These are phyloP conservation scores for Varanus komodoensis DNA, from an alignment of 2,113 vertebrate species.

Conservation along the genomic window DNA sequence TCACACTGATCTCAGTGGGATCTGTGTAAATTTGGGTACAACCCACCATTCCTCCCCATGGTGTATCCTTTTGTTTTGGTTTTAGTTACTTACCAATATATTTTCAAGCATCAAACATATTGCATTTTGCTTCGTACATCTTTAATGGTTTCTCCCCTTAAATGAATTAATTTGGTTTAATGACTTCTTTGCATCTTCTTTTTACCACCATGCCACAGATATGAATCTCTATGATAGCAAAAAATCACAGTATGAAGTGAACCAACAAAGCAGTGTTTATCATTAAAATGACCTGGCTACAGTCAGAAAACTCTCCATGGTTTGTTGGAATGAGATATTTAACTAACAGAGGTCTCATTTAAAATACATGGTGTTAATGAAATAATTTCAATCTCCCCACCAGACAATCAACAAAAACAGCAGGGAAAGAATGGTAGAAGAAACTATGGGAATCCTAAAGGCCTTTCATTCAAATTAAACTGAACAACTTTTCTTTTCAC, in stretches of 20 bases:
- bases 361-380: conserved; percentile 53
- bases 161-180: conserved; percentile 57
- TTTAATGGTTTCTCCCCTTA: conserved; percentile 37
- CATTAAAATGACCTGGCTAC: conserved; percentile 42
- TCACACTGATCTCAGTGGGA: not conserved
- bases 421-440: conserved; percentile 15
- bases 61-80: conserved; percentile 25
- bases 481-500: conserved; percentile 38
- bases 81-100: conserved; percentile 46
- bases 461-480: conserved; percentile 44
- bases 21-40: not conserved
- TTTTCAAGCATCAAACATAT: conserved; percentile 45
- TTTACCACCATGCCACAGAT: conserved; percentile 41
- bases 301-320: conserved; percentile 36
- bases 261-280: conserved; percentile 32
- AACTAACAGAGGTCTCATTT: conserved; percentile 28
- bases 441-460: conserved; percentile 35
- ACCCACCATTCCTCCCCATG: not conserved
- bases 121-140: conserved; percentile 47
- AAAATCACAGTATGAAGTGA: conserved; percentile 9
- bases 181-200: conserved; percentile 36
- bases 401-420: conserved; percentile 57
- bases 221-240: conserved; percentile 38
- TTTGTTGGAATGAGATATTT: conserved; percentile 56
- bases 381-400: conserved; percentile 57